Conservation (phyloP, 2,797 vertebrate species). For the Anguilla marmorata region DNA sequence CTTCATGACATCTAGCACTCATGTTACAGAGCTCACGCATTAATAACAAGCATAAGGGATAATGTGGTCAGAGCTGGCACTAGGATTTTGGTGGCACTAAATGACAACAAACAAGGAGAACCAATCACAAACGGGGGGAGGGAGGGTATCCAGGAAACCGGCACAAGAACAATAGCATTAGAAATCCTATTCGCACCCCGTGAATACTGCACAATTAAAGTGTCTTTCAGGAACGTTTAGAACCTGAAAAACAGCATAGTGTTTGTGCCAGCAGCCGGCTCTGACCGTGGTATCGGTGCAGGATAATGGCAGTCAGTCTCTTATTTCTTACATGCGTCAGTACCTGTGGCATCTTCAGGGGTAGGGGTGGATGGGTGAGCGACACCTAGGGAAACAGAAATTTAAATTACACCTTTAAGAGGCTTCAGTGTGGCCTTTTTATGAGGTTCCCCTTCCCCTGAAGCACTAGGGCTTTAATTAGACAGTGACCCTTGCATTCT, state of each 20-base stretch:
- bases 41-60: not conserved
- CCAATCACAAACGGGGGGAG: too few relatives aligned
- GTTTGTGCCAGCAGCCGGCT: not conserved
- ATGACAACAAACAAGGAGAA: too few relatives aligned
- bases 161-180: not conserved
- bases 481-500: not conserved
- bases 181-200: too few relatives aligned
- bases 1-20: not conserved
- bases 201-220: too few relatives aligned
- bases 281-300: not conserved
- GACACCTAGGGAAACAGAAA: constrained; percentile 10
- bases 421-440: not conserved
- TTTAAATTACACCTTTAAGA: not conserved
- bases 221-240: not conserved
- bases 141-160: not conserved
- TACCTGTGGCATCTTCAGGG: constrained; percentile 23
- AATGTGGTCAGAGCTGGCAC: not conserved
- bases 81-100: too few relatives aligned
- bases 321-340: not conserved
- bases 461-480: not conserved
- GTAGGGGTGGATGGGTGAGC: constrained; percentile 14
- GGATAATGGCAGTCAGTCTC: not conserved
- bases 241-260: not conserved
- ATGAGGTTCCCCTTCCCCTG: not conserved
- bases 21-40: not conserved